These are phyloP conservation scores for Helleia helle DNA, from an alignment of 2,888 invertebrate species.

Conservation along the genomic window DNA sequence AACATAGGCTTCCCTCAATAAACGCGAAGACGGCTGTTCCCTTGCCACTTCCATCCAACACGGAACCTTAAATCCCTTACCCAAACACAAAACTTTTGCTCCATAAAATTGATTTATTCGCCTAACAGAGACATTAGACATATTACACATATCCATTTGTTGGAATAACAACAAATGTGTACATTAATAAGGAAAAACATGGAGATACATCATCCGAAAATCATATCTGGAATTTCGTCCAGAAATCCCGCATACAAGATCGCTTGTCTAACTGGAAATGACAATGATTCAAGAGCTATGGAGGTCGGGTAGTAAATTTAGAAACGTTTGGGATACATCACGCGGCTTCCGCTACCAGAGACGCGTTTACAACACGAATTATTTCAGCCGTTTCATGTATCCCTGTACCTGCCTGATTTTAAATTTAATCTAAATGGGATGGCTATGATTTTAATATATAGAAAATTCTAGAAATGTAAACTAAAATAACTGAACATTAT, in stretches of 20 bases:
- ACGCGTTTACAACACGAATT: conserved; percentile 6
- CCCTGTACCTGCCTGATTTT: background rate
- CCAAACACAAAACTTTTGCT: too few species aligned
- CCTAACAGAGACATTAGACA: too few species aligned
- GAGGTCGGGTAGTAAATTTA: conserved; percentile 22
- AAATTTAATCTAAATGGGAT: too few species aligned
- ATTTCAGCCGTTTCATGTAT: conserved; percentile 2
- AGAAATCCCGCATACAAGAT: conserved; percentile 3
- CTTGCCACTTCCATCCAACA: too few species aligned
- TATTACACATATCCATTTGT: too few species aligned
- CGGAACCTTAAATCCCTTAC: too few species aligned
- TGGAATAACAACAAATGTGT: background rate
- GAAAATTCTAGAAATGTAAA: too few species aligned
- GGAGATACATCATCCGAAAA: background rate
- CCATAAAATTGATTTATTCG: too few species aligned
- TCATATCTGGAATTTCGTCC: background rate
- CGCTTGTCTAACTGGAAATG: conserved; percentile 14
- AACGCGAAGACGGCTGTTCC: too few species aligned
- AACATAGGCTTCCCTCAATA: too few species aligned
- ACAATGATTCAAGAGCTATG: conserved; percentile 22
- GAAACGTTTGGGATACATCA: conserved; percentile 22
- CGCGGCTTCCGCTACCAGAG: conserved; percentile 14
- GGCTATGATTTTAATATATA: too few species aligned
- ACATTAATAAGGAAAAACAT: background rate
- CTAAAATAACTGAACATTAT: too few species aligned